A percentile compares a stretch with the other conserved stretches of the same genome.
Conservation (phyloP, 2,797 vertebrate genomes). For the Catamblyrhynchus diadema region DNA sequence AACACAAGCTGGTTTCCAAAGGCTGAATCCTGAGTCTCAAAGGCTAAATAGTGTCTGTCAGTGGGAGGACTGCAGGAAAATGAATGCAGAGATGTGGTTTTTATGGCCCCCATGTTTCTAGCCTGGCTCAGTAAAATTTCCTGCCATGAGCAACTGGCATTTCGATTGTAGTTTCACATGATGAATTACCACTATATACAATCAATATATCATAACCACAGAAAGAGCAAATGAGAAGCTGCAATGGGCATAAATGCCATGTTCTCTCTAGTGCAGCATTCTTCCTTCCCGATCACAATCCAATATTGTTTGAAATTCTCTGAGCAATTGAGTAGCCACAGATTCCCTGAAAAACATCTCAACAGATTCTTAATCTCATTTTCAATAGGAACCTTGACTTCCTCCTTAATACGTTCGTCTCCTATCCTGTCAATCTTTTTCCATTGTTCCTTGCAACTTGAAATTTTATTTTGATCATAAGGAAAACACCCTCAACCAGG, state of each 20-base stretch:
- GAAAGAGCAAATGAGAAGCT: constrained; percentile 18
- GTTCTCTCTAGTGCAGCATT: background rate
- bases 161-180: constrained; percentile 29
- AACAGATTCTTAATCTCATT: background rate
- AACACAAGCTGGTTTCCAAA: background rate
- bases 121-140: background rate
- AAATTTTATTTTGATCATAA: background rate
- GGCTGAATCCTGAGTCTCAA: background rate
- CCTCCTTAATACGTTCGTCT: background rate
- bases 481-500: background rate
- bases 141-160: constrained; percentile 8
- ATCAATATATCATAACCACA: constrained; percentile 21
- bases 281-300: background rate
- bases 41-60: constrained; percentile 32
- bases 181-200: background rate
- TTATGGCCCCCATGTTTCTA: background rate
- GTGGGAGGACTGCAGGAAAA: background rate
- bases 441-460: background rate
- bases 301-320: background rate
- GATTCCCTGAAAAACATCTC: background rate
- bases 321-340: background rate
- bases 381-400: background rate
- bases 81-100: background rate
- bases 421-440: background rate
- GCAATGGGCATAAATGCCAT: background rate